Conservation (phyloP, 1,140 invertebrate species). For the Hestina assimilis region DNA sequence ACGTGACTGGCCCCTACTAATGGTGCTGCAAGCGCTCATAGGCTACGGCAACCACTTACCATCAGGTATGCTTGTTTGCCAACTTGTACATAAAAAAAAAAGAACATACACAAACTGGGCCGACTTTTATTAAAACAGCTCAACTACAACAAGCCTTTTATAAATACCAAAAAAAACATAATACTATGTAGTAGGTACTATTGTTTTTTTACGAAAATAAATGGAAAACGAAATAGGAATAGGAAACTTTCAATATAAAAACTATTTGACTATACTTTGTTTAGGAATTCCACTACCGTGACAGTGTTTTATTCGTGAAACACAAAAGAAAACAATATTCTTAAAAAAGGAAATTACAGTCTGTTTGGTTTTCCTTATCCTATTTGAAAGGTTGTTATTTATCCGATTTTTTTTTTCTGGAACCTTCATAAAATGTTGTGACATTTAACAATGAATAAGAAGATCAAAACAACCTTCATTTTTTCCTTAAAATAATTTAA, state of each 20-base stretch:
- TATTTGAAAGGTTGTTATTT: constrained; percentile 1
- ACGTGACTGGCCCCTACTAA: too few species aligned
- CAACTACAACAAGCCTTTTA: neutral
- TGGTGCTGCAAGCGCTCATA: too few species aligned
- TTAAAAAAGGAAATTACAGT: constrained; percentile 2
- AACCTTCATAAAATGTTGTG: neutral
- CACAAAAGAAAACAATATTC: constrained; percentile 6
- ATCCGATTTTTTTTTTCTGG: neutral
- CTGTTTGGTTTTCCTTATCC: neutral
- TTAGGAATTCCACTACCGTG: neutral
- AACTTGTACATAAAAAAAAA: too few species aligned
- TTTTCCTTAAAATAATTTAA: too few species aligned
- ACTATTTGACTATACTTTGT: neutral
- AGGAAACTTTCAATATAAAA: constrained; percentile 1
- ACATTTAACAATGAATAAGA: neutral
- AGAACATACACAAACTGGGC: too few species aligned
- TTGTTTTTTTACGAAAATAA: neutral
- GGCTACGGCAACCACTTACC: too few species aligned
- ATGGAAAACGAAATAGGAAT: neutral
- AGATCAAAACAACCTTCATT: too few species aligned
- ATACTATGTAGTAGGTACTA: neutral
- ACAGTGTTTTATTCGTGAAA: neutral
- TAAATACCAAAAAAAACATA: neutral
- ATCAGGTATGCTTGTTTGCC: too few species aligned
- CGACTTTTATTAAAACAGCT: too few species aligned